Base-by-base conservation (phyloP, 1,140 invertebrate genomes). In the Trichonephila clavipes region DNA sequence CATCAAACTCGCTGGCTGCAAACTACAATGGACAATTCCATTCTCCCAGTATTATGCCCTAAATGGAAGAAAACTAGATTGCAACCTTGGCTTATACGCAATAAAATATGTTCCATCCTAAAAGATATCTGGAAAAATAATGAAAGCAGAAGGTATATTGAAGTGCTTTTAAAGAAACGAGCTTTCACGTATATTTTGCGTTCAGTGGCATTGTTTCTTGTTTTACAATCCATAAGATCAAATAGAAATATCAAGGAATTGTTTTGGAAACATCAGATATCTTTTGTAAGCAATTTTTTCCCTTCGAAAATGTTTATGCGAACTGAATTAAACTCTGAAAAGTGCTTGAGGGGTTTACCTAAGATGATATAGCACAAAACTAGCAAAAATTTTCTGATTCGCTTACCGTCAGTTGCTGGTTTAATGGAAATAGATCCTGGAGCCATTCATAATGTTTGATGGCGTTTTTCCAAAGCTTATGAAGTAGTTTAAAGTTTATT, bases 141-240 rank as follows among this genome's bases (percentile, higher is more conserved):
- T 34, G 69, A 72, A 72, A 72, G 69, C 10, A 34, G 69, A 40
- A 34, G 69, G 69, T 72, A 64, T 18, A 64, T 21, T 64, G 62
- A 64, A 64, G 62, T 64, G 69, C 69, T 72, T 72, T 72, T 72
- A 72, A 28, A 72, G 69, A 72, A 72, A 72, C 24, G 24, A 72
- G 24, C 24, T 72, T 72, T 72, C 28, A 28, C 24, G 28, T 72
- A 72, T 12, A 72, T 24, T 72, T 72, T 34, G 69, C 4, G n/a
- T 72, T 12, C 14, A 28, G 10, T 10, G 3, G 69, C 69, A 72
- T 34, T 72, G 69, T 72, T 72, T 72, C 69, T 72, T 72, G n/a
- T 4, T 72, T 72, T 24, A 14, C 4, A 72, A 34, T 72, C 28
- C 69, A 34, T 14, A 2, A 72, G 24, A 66, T 66, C 64, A 66